Base-by-base conservation (phyloP, 2,113 vertebrate species). In the Syngnathus scovelli region DNA sequence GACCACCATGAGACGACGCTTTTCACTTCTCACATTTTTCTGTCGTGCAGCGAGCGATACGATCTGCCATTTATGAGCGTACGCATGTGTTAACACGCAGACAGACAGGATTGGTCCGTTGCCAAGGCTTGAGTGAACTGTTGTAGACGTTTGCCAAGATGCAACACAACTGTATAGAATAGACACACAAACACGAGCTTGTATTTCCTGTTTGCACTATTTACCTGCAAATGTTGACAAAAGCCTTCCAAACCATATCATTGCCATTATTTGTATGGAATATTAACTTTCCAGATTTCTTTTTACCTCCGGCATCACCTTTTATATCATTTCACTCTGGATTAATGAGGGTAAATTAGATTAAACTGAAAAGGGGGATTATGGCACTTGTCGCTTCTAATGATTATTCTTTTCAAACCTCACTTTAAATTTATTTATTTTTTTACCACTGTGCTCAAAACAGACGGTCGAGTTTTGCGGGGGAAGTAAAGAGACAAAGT, bases 361-460 rank as follows among this genome's bases (percentile, higher is more conserved):
- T 79, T 72, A 74, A 79, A 61, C 64, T 48, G 38, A 44, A 66
- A 18, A 52, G 49, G 58, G 77, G 51, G 38, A 64, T 56, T 55
- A 74, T 66, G 59, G 78, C 67, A 37, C 11, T 41, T 23, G 65
- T 68, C 48, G 4, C 73, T 73, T 56, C 64, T 64, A 68, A 0
- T 62, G 69, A 36, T 61, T 69, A 38, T 66, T 68, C 63, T 66
- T 67, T 61, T 44, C 66, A 62, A 19, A 16, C 58, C 27, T 70
- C 46, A 7, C 59, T 75, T 64, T 48, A 69, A 64, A 66, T 33
- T 2, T 33, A 33, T 33, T 33, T 33, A 33, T 33, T 69, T 77
- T 76, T 65, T 75, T 74, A 44, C 76, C 49, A 75, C 81, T 76
- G 81, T 73, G 73, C 60, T 66, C 62, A 78, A 78, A 86, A 79